Conservation (phyloP, 2,797 vertebrate species). For the Acanthurus leucopareius region DNA sequence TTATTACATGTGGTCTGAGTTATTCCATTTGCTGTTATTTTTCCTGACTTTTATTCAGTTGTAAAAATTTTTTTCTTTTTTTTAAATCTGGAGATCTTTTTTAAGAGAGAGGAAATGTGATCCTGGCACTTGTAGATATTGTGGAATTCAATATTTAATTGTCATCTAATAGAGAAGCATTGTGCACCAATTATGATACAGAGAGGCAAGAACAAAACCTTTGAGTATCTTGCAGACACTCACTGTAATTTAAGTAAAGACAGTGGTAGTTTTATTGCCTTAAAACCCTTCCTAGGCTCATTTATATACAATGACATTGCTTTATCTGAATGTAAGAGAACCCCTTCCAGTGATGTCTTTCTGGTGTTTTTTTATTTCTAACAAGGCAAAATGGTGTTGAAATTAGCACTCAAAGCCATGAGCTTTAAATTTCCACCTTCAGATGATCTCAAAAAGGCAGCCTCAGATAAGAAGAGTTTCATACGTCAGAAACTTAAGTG, state of each 20-base stretch:
- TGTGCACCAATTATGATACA: constrained; percentile 17
- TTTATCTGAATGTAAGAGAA: no score
- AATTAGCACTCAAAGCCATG: no score
- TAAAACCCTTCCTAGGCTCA: background rate
- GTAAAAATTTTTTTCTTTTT: constrained; percentile 14
- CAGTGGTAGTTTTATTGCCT: background rate
- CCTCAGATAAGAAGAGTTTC: no score
- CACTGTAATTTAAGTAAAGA: constrained; percentile 11
- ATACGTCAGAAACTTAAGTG: no score
- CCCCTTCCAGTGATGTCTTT: no score
- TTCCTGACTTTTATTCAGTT: constrained; percentile 49
- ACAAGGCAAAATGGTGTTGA: no score
- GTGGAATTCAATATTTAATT: constrained; percentile 35
- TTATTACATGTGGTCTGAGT: constrained; percentile 81
- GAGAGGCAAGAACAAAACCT: constrained; percentile 23
- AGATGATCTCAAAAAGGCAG: no score
- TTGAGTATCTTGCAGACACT: background rate
- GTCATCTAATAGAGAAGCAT: constrained; percentile 28
- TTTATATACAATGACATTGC: background rate
- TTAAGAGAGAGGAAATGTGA: constrained; percentile 47
- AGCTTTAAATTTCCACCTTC: no score
- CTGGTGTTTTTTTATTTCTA: no score
- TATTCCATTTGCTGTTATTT: constrained; percentile 74
- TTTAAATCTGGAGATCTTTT: constrained; percentile 33
- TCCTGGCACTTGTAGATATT: constrained; percentile 35